phyloP scores from a whole-genome alignment of 1,140 invertebrate genomes.

The Sminthurinus signatus region DNA sequence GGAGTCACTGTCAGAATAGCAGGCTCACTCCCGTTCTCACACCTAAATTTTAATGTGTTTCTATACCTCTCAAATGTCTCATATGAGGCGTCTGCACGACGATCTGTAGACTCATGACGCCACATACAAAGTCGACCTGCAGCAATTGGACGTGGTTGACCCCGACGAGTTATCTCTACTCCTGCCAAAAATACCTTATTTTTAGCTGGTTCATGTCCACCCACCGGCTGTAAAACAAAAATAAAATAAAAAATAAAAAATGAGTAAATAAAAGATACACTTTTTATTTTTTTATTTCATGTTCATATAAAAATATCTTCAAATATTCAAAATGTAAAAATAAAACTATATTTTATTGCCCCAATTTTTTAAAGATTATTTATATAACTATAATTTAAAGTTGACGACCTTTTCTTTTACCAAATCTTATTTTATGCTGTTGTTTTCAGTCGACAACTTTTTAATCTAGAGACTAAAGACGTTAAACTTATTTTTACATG shows the following conservation, averaged over 20 bases:
- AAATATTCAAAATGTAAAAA: too few relatives aligned
- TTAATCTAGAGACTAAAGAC: too few relatives aligned
- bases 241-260: too few relatives aligned
- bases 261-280: neutral
- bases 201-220: neutral
- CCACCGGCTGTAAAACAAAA: conserved; percentile 19
- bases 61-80: conserved; percentile 75
- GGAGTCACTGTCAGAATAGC: conserved; percentile 73
- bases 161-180: conserved; percentile 71
- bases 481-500: too few relatives aligned
- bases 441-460: too few relatives aligned
- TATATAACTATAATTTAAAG: too few relatives aligned
- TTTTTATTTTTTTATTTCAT: neutral
- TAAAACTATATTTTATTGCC: too few relatives aligned
- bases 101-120: conserved; percentile 58
- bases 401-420: too few relatives aligned
- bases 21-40: conserved; percentile 59
- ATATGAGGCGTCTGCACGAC: conserved; percentile 70
- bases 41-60: conserved; percentile 60
- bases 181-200: conserved; percentile 61
- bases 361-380: too few relatives aligned
- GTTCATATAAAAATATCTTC: neutral
- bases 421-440: too few relatives aligned
- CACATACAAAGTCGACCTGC: conserved; percentile 72
- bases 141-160: conserved; percentile 67